Evolutionary conservation across 2,113 vertebrate genomes (phyloP), one percentile per base, ranked within the genome.

Genomic region (Lampris incognitus): DNA sequence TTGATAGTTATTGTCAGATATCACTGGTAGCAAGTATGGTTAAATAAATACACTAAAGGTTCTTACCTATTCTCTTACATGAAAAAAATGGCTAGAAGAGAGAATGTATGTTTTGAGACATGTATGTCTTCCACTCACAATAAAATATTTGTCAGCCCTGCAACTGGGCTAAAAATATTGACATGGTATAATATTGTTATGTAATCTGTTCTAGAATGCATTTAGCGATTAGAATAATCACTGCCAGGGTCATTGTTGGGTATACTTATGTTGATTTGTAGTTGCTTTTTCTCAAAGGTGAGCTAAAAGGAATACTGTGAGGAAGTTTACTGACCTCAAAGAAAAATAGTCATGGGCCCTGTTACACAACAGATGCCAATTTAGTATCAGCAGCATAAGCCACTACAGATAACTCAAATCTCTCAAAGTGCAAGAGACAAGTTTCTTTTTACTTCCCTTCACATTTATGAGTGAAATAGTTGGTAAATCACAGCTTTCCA

Each of bases 281-380:
- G 67, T 76, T 44, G 39, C 55, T 52, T 78, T 56, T 68, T 69
- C 76, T 76, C 40, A 38, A 74, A 72, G 68, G 56, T 54, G 44
- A 44, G 72, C 58, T 64, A 40, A 60, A 59, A 73, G 66, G 70
- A 80, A 57, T 38, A 55, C 64, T 68, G 56, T 51, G 24, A 80
- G 78, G 66, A 80, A 84, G 92, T 88, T 90, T 69, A 85, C 70
- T 85, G 88, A 90, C 83, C 87, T 60, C 69, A 1, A 64, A 39
- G 71, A 13, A 41, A 24, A 41, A 46, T 52, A 80, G 73, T 63
- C 56, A 74, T 1, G 58, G 42, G 65, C 4, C 24, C 51, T 74
- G 46, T 92, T 88, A 68, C 85, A 77, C 68, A 91, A 87, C 59
- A 68, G 2, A 80, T 62, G 41, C 64, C 64, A 51, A 72, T 72